These are phyloP conservation scores for Pemphigus obesinymphae DNA, from an alignment of 1,140 invertebrate genomes.

Conservation along the genomic window DNA sequence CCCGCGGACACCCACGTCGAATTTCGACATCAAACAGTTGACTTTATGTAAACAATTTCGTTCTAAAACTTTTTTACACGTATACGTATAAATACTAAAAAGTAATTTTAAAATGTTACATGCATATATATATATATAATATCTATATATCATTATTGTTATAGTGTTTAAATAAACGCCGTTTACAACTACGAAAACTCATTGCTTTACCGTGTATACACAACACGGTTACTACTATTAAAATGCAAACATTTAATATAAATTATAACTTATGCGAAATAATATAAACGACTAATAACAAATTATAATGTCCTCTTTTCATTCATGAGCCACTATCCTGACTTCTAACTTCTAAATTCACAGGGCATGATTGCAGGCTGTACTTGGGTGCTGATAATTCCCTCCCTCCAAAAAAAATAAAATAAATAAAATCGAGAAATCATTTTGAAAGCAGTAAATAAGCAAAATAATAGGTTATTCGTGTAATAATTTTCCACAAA, in stretches of 20 bases:
- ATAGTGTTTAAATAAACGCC: not conserved
- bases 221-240: not conserved
- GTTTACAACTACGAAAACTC: not conserved
- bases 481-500: no score
- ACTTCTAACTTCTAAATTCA: no score
- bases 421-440: no score
- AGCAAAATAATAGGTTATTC: no score
- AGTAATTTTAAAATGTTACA: not conserved
- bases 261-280: not conserved
- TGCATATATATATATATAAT: not conserved
- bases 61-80: not conserved
- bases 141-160: conserved; percentile 9
- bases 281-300: no score
- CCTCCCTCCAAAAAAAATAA: no score
- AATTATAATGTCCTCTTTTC: not conserved
- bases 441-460: no score
- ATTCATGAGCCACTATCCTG: not conserved
- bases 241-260: conserved; percentile 1
- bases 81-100: not conserved
- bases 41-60: conserved; percentile 21
- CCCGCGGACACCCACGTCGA: conserved; percentile 19
- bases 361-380: no score
- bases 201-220: not conserved
- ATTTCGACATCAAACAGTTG: not conserved
- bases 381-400: no score